Percentiles rank a stretch among this genome's conserved stretches.
Evolutionary conservation across 2,113 vertebrate species (phyloP).

Genomic region (Stigmatopora nigra): DNA sequence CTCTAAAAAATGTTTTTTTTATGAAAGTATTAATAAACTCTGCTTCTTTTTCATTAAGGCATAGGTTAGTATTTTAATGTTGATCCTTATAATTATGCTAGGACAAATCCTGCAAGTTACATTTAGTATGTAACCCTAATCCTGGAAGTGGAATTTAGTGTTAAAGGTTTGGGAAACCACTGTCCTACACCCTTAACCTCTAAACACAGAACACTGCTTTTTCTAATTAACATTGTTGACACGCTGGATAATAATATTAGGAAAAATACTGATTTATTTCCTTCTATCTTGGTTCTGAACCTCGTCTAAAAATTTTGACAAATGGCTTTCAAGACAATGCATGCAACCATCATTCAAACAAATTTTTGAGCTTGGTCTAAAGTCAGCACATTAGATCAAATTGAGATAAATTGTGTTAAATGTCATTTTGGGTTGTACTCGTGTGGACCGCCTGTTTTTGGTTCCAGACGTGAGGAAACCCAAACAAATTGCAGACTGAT

Average conservation of each 20-base stretch:
- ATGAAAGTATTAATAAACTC: too few species aligned
- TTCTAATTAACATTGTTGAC: not conserved
- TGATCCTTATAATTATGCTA: too few species aligned
- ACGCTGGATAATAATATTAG: not conserved
- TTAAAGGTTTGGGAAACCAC: too few species aligned
- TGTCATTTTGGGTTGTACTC: not conserved
- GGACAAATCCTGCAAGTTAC: too few species aligned
- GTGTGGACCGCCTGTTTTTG: not conserved
- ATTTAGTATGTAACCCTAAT: too few species aligned
- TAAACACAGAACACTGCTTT: not conserved
- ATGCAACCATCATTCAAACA: not conserved
- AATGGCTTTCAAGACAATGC: not conserved
- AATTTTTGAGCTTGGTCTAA: too few species aligned
- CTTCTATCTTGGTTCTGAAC: not conserved
- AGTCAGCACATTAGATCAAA: not conserved
- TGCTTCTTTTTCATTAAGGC: too few species aligned
- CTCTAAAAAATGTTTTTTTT: too few species aligned
- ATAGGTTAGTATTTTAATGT: too few species aligned
- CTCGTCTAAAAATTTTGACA: not conserved
- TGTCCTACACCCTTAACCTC: not conserved
- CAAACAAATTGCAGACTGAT: slow-evolving; percentile 5
- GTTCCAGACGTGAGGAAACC: not conserved
- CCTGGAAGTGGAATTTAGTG: too few species aligned
- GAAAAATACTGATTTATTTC: not conserved
- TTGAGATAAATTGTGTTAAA: not conserved